Evolutionary conservation across 2,888 invertebrate species (phyloP).

Genomic region (Epicampocera succincta): DNA sequence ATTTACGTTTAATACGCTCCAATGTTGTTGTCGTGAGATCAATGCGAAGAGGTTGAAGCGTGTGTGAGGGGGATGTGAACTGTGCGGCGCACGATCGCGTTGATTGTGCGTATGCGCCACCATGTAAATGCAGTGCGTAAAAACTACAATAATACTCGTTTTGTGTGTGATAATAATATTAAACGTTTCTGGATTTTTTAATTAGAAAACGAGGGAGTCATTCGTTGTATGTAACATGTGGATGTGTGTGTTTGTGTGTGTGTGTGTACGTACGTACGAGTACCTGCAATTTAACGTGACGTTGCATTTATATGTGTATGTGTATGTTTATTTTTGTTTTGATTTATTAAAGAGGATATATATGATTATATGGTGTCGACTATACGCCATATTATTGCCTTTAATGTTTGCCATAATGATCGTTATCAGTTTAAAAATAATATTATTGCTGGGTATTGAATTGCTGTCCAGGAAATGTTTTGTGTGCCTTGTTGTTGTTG

Average conservation of each 20-base stretch:
- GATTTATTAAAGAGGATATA: slow-evolving; percentile 56
- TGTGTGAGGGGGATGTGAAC: no score
- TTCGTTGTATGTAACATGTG: slow-evolving; percentile 8
- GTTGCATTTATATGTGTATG: not conserved
- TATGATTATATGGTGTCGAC: slow-evolving; percentile 55
- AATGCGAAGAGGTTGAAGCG: slow-evolving; percentile 13
- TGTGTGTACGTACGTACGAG: not conserved
- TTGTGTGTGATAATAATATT: slow-evolving; percentile 68
- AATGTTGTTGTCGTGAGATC: slow-evolving; percentile 28
- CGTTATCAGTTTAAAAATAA: slow-evolving; percentile 8
- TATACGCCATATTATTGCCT: slow-evolving; percentile 38
- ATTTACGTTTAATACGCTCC: slow-evolving; percentile 72
- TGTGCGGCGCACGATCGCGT: not conserved
- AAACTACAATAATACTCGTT: slow-evolving; percentile 4
- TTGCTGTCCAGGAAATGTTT: slow-evolving; percentile 40
- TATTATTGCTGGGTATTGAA: slow-evolving; percentile 2
- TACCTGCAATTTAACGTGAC: not conserved
- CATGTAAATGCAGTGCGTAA: not conserved
- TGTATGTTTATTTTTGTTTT: slow-evolving; percentile 21
- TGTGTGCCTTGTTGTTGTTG: not conserved
- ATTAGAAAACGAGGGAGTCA: slow-evolving; percentile 59
- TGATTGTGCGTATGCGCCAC: not conserved
- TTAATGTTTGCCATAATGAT: slow-evolving; percentile 17
- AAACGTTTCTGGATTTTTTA: slow-evolving; percentile 62
- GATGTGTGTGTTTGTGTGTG: not conserved